Evolutionary conservation across 2,888 invertebrate species (phyloP).

Genomic region (Disparrhopalites patrizii): DNA sequence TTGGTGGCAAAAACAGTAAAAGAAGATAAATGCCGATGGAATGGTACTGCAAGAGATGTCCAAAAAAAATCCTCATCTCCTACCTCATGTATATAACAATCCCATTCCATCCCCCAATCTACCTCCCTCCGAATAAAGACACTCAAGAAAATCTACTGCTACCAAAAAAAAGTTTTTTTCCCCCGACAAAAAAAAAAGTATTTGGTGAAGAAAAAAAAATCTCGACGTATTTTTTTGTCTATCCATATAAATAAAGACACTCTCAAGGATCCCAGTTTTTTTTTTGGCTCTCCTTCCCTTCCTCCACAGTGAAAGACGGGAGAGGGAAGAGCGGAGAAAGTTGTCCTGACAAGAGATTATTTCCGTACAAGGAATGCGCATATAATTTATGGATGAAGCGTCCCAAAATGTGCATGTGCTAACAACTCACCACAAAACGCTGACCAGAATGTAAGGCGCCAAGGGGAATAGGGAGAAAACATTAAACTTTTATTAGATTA

Average conservation of each 20-base stretch:
- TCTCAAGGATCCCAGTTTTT: too few species aligned
- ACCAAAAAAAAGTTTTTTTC: too few species aligned
- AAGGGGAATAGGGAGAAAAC: conserved; percentile 8
- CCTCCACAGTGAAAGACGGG: too few species aligned
- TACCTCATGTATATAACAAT: too few species aligned
- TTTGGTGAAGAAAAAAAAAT: not conserved
- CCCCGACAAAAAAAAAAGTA: too few species aligned
- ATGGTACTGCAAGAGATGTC: not conserved
- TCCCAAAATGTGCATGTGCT: not conserved
- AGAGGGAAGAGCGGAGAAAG: not conserved
- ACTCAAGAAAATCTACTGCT: too few species aligned
- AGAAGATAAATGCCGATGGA: not conserved
- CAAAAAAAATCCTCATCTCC: too few species aligned
- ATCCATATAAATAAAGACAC: too few species aligned
- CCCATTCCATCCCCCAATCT: too few species aligned
- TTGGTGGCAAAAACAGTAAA: conserved; percentile 1
- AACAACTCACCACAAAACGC: not conserved
- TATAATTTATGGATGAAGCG: not conserved
- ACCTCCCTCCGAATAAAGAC: too few species aligned
- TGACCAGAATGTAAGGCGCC: conserved; percentile 3
- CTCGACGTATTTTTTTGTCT: too few species aligned
- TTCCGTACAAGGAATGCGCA: not conserved
- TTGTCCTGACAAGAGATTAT: not conserved
- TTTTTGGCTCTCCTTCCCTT: too few species aligned
- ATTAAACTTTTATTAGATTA: conserved; percentile 6